Conservation (phyloP, 1,140 invertebrate genomes). For the Nasonia giraulti region DNA sequence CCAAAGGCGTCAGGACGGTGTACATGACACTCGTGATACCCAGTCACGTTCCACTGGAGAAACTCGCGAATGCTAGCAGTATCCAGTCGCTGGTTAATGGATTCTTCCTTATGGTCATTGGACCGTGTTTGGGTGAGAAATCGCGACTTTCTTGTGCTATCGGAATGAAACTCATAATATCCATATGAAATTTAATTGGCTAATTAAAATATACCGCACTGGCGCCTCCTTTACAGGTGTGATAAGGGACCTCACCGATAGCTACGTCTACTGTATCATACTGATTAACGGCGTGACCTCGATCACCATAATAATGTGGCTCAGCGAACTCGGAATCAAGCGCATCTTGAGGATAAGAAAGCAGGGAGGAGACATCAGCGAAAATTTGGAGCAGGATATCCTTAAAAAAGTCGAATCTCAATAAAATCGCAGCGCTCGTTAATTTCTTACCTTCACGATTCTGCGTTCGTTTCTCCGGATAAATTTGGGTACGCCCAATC, state of each 20-base stretch:
- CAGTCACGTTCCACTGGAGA: conserved; percentile 79
- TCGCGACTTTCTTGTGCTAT: no score
- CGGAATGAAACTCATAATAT: no score
- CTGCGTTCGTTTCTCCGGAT: not conserved
- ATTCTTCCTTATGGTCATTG: conserved; percentile 76
- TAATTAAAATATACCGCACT: conserved; percentile 25
- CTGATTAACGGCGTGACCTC: conserved; percentile 69
- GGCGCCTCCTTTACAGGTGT: conserved; percentile 61
- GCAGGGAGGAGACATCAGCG: not conserved
- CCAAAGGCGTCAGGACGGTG: conserved; percentile 81
- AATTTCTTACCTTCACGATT: not conserved
- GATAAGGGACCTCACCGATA: conserved; percentile 69
- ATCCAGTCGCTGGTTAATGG: conserved; percentile 81
- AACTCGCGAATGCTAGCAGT: conserved; percentile 77
- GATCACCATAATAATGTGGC: conserved; percentile 70
- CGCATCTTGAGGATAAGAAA: conserved; percentile 46
- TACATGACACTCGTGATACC: conserved; percentile 82
- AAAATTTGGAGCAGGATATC: conserved; percentile 23
- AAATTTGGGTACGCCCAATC: not conserved
- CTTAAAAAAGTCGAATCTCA: not conserved
- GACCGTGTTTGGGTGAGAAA: conserved; percentile 78
- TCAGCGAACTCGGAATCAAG: conserved; percentile 57
- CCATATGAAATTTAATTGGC: no score
- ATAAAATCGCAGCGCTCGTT: not conserved
- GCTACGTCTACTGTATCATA: conserved; percentile 66